Evolutionary conservation across 2,113 vertebrate species (phyloP), one percentile per base, ranked within the genome.

Genomic region (Erythrocebus patas): DNA sequence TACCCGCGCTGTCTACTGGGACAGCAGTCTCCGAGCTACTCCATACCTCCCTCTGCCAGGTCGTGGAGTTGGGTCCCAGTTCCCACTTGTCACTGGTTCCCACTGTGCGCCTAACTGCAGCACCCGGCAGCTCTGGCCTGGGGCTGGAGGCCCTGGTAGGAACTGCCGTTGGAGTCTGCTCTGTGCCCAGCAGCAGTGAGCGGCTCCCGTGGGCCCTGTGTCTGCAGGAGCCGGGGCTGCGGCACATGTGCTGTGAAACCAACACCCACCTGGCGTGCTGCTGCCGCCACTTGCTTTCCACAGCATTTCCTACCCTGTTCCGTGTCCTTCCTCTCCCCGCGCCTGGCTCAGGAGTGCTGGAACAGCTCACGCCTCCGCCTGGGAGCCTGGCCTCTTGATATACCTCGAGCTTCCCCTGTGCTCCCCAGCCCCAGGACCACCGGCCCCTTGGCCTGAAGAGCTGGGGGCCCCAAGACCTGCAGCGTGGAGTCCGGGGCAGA

Each of bases 371-470:
- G 38, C 91, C 86, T 85, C 20, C 17, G 40, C 85, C 75, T 72
- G 68, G 97, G 90, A 70, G 43, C 89, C 43, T 55, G 79, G 93
- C 91, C 83, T 93, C 95, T 94, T 55, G n/a, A 85, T 55, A 96
- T 95, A 98, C 97, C 97, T 98, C 95, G 68, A 94, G 89, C 93
- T 95, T 55, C 64, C 76, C 80, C 92, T 80, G 57, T 4, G 6
- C 43, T 68, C 27, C 82, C 72, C 18, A 57, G 32, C 90, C 43
- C 38, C 2, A 18, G 57, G n/a, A 40, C 35, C 11, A 17, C 86
- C 12, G 16, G 27, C 55, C 57, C 89, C 70, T n/a, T 22, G 52
- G 55, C 79, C 70, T 1, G 4, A 30, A 30, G 82, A 10, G 18
- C 23, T 0, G 10, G 2, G 8, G 2, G 20, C 52, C 50, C 32